A percentile compares a stretch with the other conserved stretches of the same genome.
phyloP scores from a whole-genome alignment of 2,888 invertebrate genomes.

The Linnaemya vulpina region DNA sequence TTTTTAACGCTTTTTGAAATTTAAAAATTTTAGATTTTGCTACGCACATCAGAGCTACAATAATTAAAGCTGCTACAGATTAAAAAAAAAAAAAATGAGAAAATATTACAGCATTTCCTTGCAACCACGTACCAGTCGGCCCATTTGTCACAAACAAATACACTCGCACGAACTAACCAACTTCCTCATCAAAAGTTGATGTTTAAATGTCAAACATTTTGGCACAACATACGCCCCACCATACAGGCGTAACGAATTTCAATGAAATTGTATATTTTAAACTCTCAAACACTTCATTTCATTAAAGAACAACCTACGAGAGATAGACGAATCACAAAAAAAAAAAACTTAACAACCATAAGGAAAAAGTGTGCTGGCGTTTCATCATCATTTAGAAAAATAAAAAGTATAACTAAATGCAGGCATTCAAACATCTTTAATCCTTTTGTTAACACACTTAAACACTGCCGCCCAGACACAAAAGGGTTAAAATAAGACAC shows the following conservation, averaged over 20 bases:
- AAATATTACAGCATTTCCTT: conserved; percentile 36
- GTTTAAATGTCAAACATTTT: conserved; percentile 68
- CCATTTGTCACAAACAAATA: conserved; percentile 41
- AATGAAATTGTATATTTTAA: conserved; percentile 63
- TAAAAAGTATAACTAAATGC: conserved; percentile 53
- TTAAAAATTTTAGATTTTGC: conserved; percentile 16
- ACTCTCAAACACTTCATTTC: conserved; percentile 43
- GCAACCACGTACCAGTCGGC: conserved; percentile 39
- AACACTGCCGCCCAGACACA: conserved; percentile 14
- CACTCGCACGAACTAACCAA: not conserved
- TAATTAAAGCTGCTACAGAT: conserved; percentile 58
- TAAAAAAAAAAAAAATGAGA: not conserved
- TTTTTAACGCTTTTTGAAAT: conserved; percentile 9
- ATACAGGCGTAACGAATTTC: conserved; percentile 70
- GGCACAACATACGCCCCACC: conserved; percentile 70
- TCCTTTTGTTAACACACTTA: conserved; percentile 69
- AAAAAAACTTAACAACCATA: conserved; percentile 60
- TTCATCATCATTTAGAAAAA: conserved; percentile 58
- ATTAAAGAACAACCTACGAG: conserved; percentile 27
- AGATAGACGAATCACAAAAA: conserved; percentile 9
- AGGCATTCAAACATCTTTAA: conserved; percentile 59
- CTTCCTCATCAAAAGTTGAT: conserved; percentile 65
- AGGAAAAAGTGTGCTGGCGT: conserved; percentile 70
- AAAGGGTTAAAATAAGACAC: conserved; percentile 59
- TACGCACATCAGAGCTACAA: conserved; percentile 53